Percentiles rank a stretch among this genome's conserved stretches.
Evolutionary conservation across 1,140 invertebrate genomes (phyloP).

Genomic region (Pachypeltis micranthus): DNA sequence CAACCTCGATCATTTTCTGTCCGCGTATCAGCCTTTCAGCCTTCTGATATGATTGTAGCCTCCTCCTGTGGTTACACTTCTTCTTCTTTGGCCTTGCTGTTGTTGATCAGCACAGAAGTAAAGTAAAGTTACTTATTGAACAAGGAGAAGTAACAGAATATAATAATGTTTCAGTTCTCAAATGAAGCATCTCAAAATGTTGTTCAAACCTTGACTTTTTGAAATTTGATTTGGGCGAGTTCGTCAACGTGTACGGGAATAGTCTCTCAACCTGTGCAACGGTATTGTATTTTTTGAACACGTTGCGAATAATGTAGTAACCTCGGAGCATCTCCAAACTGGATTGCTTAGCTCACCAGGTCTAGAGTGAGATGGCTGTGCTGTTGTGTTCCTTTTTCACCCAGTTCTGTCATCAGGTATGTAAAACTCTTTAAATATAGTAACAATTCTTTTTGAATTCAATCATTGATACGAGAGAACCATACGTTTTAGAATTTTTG

Average conservation of each 20-base stretch:
- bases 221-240: not conserved
- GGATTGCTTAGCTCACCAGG: not conserved
- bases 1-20: no score
- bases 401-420: not conserved
- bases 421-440: not conserved
- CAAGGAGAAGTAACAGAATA: no score
- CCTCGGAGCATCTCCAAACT: not conserved
- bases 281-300: not conserved
- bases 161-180: no score
- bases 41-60: no score
- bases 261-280: not conserved
- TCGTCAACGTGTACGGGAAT: not conserved
- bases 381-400: not conserved
- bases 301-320: not conserved
- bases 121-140: no score
- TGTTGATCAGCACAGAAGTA: no score
- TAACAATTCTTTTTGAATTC: not conserved
- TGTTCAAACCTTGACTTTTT: not conserved
- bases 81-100: no score
- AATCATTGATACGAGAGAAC: not conserved
- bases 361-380: not conserved
- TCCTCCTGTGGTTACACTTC: no score
- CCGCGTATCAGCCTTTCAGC: no score
- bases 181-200: no score
- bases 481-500: not conserved